A percentile compares a stretch with the other conserved stretches of the same genome.
phyloP scores from a whole-genome alignment of 2,888 invertebrate genomes.

The Rhorus exstirpatorius region DNA sequence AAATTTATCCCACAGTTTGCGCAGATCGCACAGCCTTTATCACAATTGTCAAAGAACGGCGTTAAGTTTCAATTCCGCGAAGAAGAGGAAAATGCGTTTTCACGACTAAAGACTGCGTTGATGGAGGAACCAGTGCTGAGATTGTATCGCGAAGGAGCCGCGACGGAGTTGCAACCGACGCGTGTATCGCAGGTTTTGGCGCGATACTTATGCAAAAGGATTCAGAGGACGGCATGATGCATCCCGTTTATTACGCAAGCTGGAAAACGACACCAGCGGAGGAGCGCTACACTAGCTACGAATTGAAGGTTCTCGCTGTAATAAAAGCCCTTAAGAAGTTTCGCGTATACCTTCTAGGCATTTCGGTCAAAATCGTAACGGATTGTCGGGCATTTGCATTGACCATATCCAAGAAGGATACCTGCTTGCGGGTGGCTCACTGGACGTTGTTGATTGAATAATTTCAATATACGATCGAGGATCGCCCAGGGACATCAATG shows the following conservation, averaged over 20 bases:
- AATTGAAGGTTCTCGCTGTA: not conserved
- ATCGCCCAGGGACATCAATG: not conserved
- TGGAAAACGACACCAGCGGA: not conserved
- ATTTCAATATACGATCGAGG: too few relatives aligned
- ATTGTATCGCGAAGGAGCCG: not conserved
- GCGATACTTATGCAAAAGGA: not conserved
- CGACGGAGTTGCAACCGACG: not conserved
- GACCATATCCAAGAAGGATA: too few relatives aligned
- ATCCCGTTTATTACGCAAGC: not conserved
- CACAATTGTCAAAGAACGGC: not conserved
- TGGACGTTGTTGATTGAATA: too few relatives aligned
- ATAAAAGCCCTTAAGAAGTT: not conserved
- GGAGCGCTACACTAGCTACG: not conserved
- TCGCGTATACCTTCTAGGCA: not conserved
- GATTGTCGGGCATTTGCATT: not conserved
- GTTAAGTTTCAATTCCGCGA: not conserved
- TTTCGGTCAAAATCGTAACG: too few relatives aligned
- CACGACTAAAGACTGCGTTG: not conserved
- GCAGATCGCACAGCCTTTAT: not conserved
- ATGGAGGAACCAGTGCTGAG: not conserved
- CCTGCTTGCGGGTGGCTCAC: too few relatives aligned
- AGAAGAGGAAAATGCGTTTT: not conserved
- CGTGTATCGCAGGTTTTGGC: not conserved
- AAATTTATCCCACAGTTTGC: too few relatives aligned
- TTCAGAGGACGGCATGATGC: not conserved